Conservation (phyloP, 2,888 invertebrate genomes). For the Archips xylosteana region DNA sequence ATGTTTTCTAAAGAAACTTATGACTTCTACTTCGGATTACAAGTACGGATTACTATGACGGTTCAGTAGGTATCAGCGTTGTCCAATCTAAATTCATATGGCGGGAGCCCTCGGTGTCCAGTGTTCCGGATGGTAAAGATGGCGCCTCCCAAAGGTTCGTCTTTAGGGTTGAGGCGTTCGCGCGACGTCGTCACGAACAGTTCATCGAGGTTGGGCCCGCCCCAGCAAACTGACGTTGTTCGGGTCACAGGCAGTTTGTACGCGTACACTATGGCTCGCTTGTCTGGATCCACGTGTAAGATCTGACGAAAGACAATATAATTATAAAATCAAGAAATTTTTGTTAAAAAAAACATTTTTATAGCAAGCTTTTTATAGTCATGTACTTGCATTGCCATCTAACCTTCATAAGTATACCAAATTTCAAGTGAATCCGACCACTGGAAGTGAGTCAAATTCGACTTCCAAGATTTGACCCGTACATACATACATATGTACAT, state of each 20-base stretch:
- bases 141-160: slow-evolving; percentile 67
- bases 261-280: slow-evolving; percentile 71
- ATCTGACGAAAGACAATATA: slow-evolving; percentile 69
- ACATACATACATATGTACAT: too few species aligned
- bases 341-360: too few species aligned
- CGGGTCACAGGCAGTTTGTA: slow-evolving; percentile 85
- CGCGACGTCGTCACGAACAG: slow-evolving; percentile 87
- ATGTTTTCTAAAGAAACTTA: background rate
- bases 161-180: slow-evolving; percentile 45
- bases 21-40: background rate
- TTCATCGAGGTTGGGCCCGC: slow-evolving; percentile 87
- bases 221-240: slow-evolving; percentile 88
- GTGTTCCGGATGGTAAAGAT: slow-evolving; percentile 70
- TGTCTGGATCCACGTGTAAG: slow-evolving; percentile 82
- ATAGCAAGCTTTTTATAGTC: too few species aligned
- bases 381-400: too few species aligned
- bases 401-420: too few species aligned
- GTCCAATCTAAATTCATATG: slow-evolving; percentile 60
- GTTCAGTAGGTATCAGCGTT: slow-evolving; percentile 62
- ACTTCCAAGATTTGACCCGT: too few species aligned
- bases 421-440: too few species aligned
- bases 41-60: background rate
- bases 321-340: background rate
- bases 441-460: too few species aligned
- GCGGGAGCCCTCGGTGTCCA: slow-evolving; percentile 61